Conservation (phyloP, 2,888 invertebrate species). For the Nephrocerus scutellatus region DNA sequence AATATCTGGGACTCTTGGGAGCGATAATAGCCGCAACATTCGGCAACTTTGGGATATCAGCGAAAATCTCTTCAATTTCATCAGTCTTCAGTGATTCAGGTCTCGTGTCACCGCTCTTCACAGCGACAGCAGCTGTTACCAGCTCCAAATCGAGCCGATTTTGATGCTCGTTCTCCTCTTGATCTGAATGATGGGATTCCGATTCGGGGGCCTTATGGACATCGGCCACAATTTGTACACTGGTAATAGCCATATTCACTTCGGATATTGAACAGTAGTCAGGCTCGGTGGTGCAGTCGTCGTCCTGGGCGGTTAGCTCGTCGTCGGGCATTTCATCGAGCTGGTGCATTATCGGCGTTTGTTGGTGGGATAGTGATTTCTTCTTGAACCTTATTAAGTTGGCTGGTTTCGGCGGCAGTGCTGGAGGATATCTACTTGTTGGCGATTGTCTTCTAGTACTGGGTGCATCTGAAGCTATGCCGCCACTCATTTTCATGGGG, state of each 20-base stretch:
- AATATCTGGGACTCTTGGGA: conserved; percentile 48
- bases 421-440: conserved; percentile 64
- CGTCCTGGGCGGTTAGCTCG: conserved; percentile 16
- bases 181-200: conserved; percentile 16
- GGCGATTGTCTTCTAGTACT: conserved; percentile 24
- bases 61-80: conserved; percentile 45
- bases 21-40: conserved; percentile 69
- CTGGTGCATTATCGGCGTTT: conserved; percentile 21
- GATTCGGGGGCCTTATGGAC: conserved; percentile 39
- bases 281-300: conserved; percentile 50
- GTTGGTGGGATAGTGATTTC: conserved; percentile 27
- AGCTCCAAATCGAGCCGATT: conserved; percentile 26
- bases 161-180: conserved; percentile 16
- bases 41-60: conserved; percentile 65
- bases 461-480: conserved; percentile 16
- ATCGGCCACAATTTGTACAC: conserved; percentile 54
- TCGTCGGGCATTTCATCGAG: conserved; percentile 33
- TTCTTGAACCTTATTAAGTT: conserved; percentile 63
- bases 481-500: conserved; percentile 31
- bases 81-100: conserved; percentile 42
- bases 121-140: conserved; percentile 23
- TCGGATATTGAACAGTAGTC: conserved; percentile 74
- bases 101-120: conserved; percentile 17
- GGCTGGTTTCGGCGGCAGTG: conserved; percentile 72
- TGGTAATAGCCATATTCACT: conserved; percentile 46